Conservation (phyloP, 2,888 invertebrate genomes). For the Strigamia transsilvanica region DNA sequence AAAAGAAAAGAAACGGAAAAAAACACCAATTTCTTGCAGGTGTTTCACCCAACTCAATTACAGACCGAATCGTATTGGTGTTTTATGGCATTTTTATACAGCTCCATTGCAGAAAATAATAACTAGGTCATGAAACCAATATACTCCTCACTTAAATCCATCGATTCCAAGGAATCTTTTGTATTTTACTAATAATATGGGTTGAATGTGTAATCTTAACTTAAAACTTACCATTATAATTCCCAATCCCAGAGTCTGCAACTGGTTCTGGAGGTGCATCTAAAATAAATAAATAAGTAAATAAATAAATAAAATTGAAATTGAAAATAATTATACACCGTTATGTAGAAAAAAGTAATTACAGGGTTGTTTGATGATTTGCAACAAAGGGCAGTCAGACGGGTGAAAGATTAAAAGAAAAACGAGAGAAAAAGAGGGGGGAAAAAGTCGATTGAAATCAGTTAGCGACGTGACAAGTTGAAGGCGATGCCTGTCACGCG, state of each 20-base stretch:
- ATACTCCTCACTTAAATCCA: background rate
- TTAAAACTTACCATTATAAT: background rate
- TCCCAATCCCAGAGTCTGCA: background rate
- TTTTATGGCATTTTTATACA: constrained; percentile 21
- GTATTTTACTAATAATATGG: no score
- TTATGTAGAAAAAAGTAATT: constrained; percentile 46
- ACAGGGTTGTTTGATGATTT: constrained; percentile 7
- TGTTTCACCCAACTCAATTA: constrained; percentile 14
- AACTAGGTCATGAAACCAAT: constrained; percentile 7
- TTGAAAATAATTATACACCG: background rate
- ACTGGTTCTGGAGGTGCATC: background rate
- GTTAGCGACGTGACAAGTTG: constrained; percentile 45
- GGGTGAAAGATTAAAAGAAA: constrained; percentile 42
- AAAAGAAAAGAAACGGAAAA: background rate
- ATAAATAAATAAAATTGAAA: background rate
- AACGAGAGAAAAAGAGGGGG: background rate
- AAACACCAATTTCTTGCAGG: constrained; percentile 5
- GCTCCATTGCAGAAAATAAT: constrained; percentile 15
- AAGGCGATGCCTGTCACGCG: constrained; percentile 47
- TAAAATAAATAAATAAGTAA: background rate
- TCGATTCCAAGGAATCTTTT: background rate
- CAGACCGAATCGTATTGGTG: background rate
- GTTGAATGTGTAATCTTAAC: background rate
- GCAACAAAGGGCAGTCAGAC: constrained; percentile 34
- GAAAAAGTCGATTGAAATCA: constrained; percentile 44